These are phyloP conservation scores for Heliconius nattereri DNA, from an alignment of 1,140 invertebrate species.

Conservation along the genomic window DNA sequence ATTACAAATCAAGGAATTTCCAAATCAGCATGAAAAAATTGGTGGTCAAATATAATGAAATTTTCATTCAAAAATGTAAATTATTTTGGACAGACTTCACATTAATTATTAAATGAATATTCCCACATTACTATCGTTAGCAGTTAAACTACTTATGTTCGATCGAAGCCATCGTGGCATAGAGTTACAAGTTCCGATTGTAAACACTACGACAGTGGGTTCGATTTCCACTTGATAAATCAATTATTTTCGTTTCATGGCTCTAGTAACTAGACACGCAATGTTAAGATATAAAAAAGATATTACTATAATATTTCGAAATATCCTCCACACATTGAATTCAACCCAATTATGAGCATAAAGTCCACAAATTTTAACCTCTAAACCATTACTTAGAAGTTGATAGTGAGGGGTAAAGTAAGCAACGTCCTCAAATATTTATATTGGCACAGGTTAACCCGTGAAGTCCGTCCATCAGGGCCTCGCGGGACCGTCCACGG, in stretches of 20 bases:
- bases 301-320: background rate
- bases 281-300: background rate
- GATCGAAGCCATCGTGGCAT: too few species aligned
- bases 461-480: slow-evolving; percentile 68
- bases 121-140: too few species aligned
- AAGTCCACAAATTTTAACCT: slow-evolving; percentile 17
- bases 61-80: too few species aligned
- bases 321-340: background rate
- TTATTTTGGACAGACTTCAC: background rate
- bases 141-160: too few species aligned
- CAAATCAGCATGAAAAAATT: too few species aligned
- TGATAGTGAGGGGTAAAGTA: slow-evolving; percentile 37
- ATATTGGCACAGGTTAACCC: slow-evolving; percentile 74
- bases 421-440: slow-evolving; percentile 72
- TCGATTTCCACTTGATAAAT: too few species aligned
- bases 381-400: slow-evolving; percentile 35
- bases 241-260: too few species aligned
- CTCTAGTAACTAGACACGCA: too few species aligned
- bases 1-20: too few species aligned
- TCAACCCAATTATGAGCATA: background rate
- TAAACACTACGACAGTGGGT: too few species aligned
- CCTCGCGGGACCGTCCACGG: slow-evolving; percentile 67
- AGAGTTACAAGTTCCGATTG: too few species aligned
- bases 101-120: background rate
- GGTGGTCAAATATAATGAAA: too few species aligned